Conservation (phyloP, 2,797 vertebrate species). For the Galago senegalensis region DNA sequence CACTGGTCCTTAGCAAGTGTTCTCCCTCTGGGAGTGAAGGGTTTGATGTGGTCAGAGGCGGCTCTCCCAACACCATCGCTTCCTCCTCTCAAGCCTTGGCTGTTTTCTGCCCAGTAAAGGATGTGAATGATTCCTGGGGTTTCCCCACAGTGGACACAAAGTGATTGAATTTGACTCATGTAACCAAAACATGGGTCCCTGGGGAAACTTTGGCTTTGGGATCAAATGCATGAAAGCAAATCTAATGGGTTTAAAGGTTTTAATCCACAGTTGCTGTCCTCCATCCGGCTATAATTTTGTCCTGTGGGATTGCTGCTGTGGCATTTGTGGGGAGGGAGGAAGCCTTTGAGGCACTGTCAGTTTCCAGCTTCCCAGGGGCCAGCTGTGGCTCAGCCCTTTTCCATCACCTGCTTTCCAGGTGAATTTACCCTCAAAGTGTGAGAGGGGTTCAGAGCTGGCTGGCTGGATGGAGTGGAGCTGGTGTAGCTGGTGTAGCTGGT, state of each 20-base stretch:
- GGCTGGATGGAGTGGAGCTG: neutral
- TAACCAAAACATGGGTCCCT: neutral
- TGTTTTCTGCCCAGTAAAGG: neutral
- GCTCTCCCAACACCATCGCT: neutral
- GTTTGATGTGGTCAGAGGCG: neutral
- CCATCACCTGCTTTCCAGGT: neutral
- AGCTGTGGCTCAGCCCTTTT: neutral
- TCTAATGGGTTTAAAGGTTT: conserved; percentile 71
- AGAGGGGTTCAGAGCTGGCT: neutral
- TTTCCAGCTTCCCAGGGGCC: neutral
- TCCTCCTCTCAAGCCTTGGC: neutral
- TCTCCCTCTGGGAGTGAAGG: neutral
- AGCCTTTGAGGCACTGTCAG: neutral
- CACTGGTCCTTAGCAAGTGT: neutral
- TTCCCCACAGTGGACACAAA: neutral
- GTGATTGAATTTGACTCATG: conserved; percentile 11
- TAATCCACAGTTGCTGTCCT: conserved; percentile 35
- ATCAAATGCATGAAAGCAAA: conserved; percentile 52
- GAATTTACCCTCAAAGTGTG: neutral
- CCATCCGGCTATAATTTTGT: neutral
- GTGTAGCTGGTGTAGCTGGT: neutral
- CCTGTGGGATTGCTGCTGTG: neutral
- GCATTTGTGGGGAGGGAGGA: conserved; percentile 41
- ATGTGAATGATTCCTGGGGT: neutral
- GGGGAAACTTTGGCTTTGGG: conserved; percentile 59